These are phyloP conservation scores for Cerastoderma edule DNA, from an alignment of 2,888 invertebrate genomes.

Conservation along the genomic window DNA sequence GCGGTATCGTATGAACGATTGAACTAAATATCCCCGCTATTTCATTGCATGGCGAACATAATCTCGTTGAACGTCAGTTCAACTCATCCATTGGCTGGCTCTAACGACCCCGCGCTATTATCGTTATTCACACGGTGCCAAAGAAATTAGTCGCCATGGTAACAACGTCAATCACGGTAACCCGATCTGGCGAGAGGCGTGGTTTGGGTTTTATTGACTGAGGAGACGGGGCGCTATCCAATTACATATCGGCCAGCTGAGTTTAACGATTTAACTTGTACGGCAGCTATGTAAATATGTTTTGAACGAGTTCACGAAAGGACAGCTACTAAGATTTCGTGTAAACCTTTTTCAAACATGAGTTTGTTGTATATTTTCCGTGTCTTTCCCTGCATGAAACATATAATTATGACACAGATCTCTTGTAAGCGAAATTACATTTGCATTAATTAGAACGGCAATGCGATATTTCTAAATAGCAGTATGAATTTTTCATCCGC, in stretches of 20 bases:
- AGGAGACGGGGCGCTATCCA: constrained; percentile 44
- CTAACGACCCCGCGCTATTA: constrained; percentile 73
- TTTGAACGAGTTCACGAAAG: constrained; percentile 7
- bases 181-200: constrained; percentile 73
- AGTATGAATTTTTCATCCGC: too few species aligned
- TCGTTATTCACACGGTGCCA: constrained; percentile 76
- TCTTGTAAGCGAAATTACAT: too few species aligned
- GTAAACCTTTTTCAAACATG: not conserved
- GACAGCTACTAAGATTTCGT: constrained; percentile 1
- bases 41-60: constrained; percentile 37
- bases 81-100: constrained; percentile 71
- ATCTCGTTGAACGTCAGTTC: constrained; percentile 64
- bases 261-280: constrained; percentile 49
- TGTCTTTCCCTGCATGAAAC: too few species aligned
- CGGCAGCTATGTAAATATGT: constrained; percentile 23
- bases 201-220: constrained; percentile 39
- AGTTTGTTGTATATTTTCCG: not conserved
- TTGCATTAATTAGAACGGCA: too few species aligned
- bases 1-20: constrained; percentile 39
- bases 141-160: constrained; percentile 78
- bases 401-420: too few species aligned
- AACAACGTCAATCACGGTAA: constrained; percentile 80
- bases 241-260: constrained; percentile 58
- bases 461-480: too few species aligned
- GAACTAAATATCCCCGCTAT: constrained; percentile 49